Evolutionary conservation across 2,888 invertebrate genomes (phyloP).

Genomic region (Oscheius onirici): DNA sequence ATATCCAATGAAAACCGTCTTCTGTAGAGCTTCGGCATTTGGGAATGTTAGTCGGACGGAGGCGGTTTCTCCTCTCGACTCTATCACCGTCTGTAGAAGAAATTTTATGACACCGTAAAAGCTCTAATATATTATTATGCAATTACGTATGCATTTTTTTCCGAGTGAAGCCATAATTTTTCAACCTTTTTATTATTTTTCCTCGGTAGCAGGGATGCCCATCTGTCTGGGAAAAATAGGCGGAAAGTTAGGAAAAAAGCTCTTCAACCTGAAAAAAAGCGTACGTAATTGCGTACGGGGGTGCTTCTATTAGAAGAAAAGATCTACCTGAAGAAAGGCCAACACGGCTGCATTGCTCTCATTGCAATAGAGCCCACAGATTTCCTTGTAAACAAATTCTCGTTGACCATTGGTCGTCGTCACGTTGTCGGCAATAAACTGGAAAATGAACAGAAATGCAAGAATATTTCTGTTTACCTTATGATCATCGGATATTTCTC

Average conservation of each 20-base stretch:
- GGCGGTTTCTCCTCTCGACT: conserved; percentile 31
- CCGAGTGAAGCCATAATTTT: too few relatives aligned
- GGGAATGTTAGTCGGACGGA: conserved; percentile 61
- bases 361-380: conserved; percentile 69
- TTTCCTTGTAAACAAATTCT: conserved; percentile 52
- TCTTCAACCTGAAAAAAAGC: too few relatives aligned
- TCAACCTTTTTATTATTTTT: too few relatives aligned
- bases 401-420: conserved; percentile 43
- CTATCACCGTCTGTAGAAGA: conserved; percentile 27
- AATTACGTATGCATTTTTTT: too few relatives aligned
- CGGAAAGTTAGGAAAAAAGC: too few relatives aligned
- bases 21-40: conserved; percentile 59
- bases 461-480: too few relatives aligned
- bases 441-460: not conserved
- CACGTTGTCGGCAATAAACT: conserved; percentile 53
- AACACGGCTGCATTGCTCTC: conserved; percentile 67
- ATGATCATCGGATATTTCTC: conserved; percentile 56
- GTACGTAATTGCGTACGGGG: too few relatives aligned
- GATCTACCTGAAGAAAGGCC: conserved; percentile 66
- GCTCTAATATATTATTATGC: too few relatives aligned
- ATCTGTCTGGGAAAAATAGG: too few relatives aligned
- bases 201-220: too few relatives aligned
- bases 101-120: too few relatives aligned
- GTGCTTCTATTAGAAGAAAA: too few relatives aligned
- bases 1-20: conserved; percentile 56